Evolutionary conservation across 1,140 invertebrate genomes (phyloP).

Genomic region (Cherax quadricarinatus): DNA sequence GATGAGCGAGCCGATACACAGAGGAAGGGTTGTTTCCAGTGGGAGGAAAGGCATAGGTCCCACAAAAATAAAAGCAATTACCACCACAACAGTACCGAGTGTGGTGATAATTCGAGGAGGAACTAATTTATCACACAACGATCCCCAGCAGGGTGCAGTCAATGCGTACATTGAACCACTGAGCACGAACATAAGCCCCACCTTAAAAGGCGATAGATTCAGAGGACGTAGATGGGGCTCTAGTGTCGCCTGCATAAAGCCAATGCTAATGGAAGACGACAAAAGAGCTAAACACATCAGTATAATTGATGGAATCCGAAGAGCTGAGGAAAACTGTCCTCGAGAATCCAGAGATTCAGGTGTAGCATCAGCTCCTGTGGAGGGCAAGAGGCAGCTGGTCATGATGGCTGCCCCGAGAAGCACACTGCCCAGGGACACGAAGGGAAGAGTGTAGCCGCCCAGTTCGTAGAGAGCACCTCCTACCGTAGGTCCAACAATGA

Average conservation of each 20-base stretch:
- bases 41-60: constrained; percentile 80
- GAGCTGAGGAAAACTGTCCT: constrained; percentile 74
- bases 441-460: constrained; percentile 92
- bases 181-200: constrained; percentile 91
- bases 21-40: constrained; percentile 40
- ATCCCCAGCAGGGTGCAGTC: constrained; percentile 88
- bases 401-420: constrained; percentile 86
- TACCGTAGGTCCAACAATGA: constrained; percentile 90
- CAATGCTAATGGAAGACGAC: constrained; percentile 87
- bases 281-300: constrained; percentile 84
- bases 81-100: constrained; percentile 83
- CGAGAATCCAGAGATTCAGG: constrained; percentile 58
- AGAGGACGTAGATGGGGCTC: constrained; percentile 89
- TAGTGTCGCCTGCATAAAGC: constrained; percentile 88
- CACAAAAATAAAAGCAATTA: constrained; percentile 83
- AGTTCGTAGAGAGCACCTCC: constrained; percentile 87
- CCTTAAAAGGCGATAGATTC: constrained; percentile 83
- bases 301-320: constrained; percentile 75
- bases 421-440: constrained; percentile 87
- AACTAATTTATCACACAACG: constrained; percentile 84
- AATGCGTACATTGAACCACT: constrained; percentile 90
- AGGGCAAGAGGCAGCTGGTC: constrained; percentile 85
- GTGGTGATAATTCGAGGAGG: constrained; percentile 84
- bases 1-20: constrained; percentile 83
- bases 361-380: constrained; percentile 78